Base-by-base conservation (phyloP, 2,113 vertebrate genomes). In the Oryzias javanicus region DNA sequence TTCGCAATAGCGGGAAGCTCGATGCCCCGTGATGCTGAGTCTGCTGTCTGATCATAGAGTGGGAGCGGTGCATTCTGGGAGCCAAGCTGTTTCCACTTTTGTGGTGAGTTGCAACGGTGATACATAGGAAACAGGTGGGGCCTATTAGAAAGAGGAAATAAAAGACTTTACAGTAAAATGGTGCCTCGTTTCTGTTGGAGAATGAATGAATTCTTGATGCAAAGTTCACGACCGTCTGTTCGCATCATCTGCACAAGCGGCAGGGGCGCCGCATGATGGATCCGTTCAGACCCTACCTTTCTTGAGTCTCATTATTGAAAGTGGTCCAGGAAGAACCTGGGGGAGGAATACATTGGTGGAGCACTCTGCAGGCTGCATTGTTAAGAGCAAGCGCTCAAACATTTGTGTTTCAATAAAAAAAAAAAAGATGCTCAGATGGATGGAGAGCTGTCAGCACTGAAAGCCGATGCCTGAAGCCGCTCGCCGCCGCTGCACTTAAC, bases 251-350 rank as follows among this genome's bases (percentile, higher is more conserved):
- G 50, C 29, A 35, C 47, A 48, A 17, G 25, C 45, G 67, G 51
- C n/a, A 5, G 41, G 41, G 51, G 52, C 17, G 57, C 42, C n/a
- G 50, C 25, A 49, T 45, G 48, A 58, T 53, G 44, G 73, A 85
- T 85, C 62, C 70, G 62, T 78, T 14, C 4, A 49, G 67, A 67
- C 19, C 2, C 58, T 4, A 24, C 50, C 42, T 1, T 60, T 41
- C 44, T 7, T 15, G 49, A 62, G 49, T 69, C 64, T 86, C 77
- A 88, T 88, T 86, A 86, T 61, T 71, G 85, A 78, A 86, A 86
- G 86, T 84, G 82, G 60, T 53, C 51, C 51, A 44, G 25, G 29
- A 51, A 46, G 25, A 77, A 55, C 50, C 58, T 56, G 29, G 40
- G 78, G 69, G 27, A 78, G 61, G 22, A 22, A 22, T 22, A 22